Base-by-base conservation (phyloP, 1,140 invertebrate species). In the Leptoteleia sp. region DNA sequence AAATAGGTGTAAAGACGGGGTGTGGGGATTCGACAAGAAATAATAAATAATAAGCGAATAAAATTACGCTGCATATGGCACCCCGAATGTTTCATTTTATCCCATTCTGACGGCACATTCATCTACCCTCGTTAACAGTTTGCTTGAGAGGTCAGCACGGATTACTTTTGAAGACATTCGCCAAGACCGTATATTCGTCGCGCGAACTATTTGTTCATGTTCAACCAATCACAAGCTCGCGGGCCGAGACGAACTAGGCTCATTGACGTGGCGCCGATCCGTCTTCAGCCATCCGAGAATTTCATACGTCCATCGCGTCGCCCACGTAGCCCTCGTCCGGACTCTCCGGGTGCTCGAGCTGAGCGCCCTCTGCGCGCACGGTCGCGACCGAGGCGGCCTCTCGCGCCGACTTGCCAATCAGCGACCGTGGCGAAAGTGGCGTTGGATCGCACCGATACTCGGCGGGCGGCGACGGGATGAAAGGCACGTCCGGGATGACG, bases 311-410 rank as follows among this genome's bases (percentile, higher is more conserved):
- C 79, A 90, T 88, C 6, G 86, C 92, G 82, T 96, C 95, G 17
- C 95, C 95, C 37, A 95, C 95, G 84, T 96, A 96, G 0, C 95
- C 95, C 84, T 96, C 95, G 84, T 96, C 95, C 3, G 95, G 95
- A 84, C 95, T 96, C 79, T 96, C 95, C 1, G 94, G 93, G 73
- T 94, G 91, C 92, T 93, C 61, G 88, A 90, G 12, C 22, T 67
- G 55, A 0, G 48, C 76, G 40, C 62, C 57, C 54, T 80, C 67
- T 31, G 71, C 64, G 6, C 76, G 47, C 31, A 67, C 73, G 7
- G 33, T 54, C 1, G 43, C 71, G 22, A 84, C 59, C 77, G 84
- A 84, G 3, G 82, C 83, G 5, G 84, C 83, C 11, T 86, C 84
- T 0, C 84, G 75, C 0, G 84, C 85, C 6, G 88, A 84, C 35